Conservation (phyloP, 64 coral and sea anemone genomes). For the Trachythela sp. region DNA sequence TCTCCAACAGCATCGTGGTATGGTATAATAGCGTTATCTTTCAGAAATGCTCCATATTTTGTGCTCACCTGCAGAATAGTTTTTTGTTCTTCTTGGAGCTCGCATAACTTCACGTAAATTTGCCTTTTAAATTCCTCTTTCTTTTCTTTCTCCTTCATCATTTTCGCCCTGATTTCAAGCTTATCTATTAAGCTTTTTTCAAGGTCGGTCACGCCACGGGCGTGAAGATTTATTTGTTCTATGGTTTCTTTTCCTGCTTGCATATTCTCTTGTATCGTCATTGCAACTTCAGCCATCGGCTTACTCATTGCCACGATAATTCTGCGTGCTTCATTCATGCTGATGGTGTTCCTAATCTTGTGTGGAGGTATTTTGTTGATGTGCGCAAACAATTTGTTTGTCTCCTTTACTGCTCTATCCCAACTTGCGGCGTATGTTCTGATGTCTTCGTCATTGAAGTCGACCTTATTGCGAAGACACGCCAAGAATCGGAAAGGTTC, state of each 20-base stretch:
- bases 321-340: constrained; percentile 29
- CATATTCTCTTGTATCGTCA: constrained; percentile 18
- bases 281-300: constrained; percentile 27
- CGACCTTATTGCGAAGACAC: neutral
- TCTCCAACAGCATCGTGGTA: neutral
- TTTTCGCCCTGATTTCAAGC: neutral
- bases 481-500: constrained; percentile 48
- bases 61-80: neutral
- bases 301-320: constrained; percentile 19
- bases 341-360: constrained; percentile 13
- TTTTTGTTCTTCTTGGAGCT: neutral
- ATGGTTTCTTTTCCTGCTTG: neutral
- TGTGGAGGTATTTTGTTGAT: constrained; percentile 12
- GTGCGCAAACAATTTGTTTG: neutral
- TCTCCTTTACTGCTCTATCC: neutral
- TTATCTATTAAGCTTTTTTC: neutral
- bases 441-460: neutral
- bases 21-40: neutral
- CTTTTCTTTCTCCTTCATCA: neutral
- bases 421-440: constrained; percentile 22
- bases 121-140: neutral
- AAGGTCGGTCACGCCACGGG: neutral
- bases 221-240: neutral
- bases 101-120: neutral
- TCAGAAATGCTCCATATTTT: neutral